Base-by-base conservation (phyloP, 2,113 vertebrate genomes). In the Gobio gobio region DNA sequence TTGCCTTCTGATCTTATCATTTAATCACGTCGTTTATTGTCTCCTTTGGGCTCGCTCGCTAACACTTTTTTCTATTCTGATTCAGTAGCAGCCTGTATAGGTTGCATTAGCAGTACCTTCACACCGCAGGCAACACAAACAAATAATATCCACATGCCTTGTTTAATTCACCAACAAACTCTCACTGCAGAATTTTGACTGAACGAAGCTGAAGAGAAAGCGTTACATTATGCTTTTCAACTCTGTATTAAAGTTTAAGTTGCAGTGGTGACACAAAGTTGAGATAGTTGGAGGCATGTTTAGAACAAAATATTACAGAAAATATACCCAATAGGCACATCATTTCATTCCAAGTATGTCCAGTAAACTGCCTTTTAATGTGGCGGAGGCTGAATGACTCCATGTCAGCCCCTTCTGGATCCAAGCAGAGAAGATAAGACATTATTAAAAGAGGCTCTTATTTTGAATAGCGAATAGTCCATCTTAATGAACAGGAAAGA, bases 1-100 rank as follows among this genome's bases (percentile, higher is more conserved):
- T 36, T 45, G 43, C 58, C 74, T 87, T 82, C 43, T 85, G 83
- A 86, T 80, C 78, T 85, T 86, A 73, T 85, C 80, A 33, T 51
- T 66, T 40, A 86, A 86, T 88, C 59, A 78, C 78, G 26, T 56
- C 36, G 43, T 86, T 77, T 49, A 82, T 86, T 86, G 86, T 74
- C 29, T 47, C 29, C 47, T 82, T 36, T 24, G 51, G 49, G 66
- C 76, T 77, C 6, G 66, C 76, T 77, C 6, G 58, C 80, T 64
- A 43, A 72, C 74, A 82, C 24, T 80, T 18, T 80, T 85, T 82
- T 13, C 5, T 26, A 72, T 66, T 54, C 76, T 40, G 61, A 81
- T 81, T 66, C 43, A 66, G 59, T 49, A 64, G 63, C 79, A 54
- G 47, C 10, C 20, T 49, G 24, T 51, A 22, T 24, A 82, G 59